Conservation (phyloP, 2,113 vertebrate genomes). For the Desmodus rotundus region DNA sequence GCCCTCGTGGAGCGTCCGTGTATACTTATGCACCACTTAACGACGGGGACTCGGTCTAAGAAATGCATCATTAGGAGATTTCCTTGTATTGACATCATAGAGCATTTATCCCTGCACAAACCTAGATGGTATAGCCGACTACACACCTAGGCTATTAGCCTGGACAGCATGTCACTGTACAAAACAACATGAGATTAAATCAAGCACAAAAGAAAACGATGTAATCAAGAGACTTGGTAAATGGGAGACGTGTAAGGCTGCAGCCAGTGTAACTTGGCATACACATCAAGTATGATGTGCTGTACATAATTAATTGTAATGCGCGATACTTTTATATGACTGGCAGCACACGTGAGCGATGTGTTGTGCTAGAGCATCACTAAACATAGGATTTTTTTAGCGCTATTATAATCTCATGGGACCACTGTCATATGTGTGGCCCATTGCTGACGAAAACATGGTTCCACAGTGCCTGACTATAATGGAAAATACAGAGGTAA, state of each 20-base stretch:
- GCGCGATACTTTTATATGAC: not conserved
- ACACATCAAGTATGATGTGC: not conserved
- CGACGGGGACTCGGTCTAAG: not conserved
- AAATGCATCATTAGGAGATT: not conserved
- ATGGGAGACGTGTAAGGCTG: not conserved
- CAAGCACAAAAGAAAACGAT: not conserved
- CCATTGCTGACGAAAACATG: not conserved
- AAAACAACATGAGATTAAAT: not conserved
- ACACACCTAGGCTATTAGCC: not conserved
- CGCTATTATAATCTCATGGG: not conserved
- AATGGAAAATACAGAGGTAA: not conserved
- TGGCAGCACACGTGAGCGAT: not conserved
- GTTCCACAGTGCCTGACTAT: not conserved
- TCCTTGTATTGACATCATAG: not conserved
- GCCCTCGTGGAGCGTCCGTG: not conserved
- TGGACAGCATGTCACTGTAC: not conserved
- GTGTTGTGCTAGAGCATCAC: not conserved
- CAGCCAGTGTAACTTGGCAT: not conserved
- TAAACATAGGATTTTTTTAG: not conserved
- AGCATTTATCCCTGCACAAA: not conserved
- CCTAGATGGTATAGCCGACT: not conserved
- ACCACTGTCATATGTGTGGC: not conserved
- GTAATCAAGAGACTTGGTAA: not conserved
- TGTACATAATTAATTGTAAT: not conserved
- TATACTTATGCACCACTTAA: not conserved